Evolutionary conservation across 2,113 vertebrate species (phyloP), one percentile per base, ranked within the genome.

Genomic region (Apus apus): DNA sequence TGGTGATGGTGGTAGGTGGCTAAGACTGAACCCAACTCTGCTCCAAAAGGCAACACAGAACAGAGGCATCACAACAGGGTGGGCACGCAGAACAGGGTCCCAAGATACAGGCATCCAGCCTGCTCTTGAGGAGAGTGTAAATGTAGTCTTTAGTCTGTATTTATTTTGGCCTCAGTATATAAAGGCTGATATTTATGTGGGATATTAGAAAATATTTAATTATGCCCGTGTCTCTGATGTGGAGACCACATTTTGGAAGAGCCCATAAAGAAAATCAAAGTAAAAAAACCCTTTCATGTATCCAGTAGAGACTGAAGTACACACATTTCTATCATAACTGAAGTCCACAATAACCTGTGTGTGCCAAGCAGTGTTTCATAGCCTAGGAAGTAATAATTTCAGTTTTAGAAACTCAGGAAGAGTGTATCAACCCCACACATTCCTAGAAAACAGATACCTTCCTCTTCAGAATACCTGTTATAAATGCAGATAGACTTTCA

Each of bases 171-270:
- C n/a, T 77, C 12, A 62, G 81, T 38, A 85, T 78, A 92, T 93
- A 93, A 88, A 94, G 82, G 46, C 46, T 95, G 78, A 70, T 94
- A 97, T 97, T 97, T 97, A 75, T 60, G 96, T 89, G 86, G 53
- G 51, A 76, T 94, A 92, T 96, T 95, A 97, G 94, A 95, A 97
- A 97, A 86, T 94, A 96, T 81, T 97, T 95, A 84, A 94, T 90
- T 94, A 61, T 79, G 97, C 79, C 74, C 75, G 68, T 79, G 90
- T 93, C 80, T 92, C 90, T 97, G 92, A 97, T 97, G 68, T 74
- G 23, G 50, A 92, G 26, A 92, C 85, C 89, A 90, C 80, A 81
- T 88, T 91, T 80, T 90, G 51, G 91, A 95, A 96, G 79, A 87
- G 56, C 70, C 93, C 71, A 64, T 85, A 80, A 94, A 95, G 68